Conservation (phyloP, 2,113 vertebrate species). For the Platichthys flesus region DNA sequence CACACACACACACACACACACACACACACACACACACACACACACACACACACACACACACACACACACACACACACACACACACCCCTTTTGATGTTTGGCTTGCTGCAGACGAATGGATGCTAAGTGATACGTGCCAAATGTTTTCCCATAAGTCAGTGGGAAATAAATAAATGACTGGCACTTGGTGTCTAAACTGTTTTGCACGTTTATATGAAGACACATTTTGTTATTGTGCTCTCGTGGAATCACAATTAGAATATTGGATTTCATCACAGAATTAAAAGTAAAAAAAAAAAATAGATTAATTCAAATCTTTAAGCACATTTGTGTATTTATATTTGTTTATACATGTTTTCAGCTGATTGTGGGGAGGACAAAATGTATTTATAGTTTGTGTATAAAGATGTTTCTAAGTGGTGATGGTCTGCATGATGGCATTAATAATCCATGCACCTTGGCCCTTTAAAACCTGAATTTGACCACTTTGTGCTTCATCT, state of each 20-base stretch:
- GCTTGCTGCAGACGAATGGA: conserved; percentile 49
- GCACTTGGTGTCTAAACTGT: conserved; percentile 35
- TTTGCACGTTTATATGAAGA: conserved; percentile 38
- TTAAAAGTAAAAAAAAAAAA: background rate
- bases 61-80: conserved; percentile 39
- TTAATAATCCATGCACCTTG: background rate
- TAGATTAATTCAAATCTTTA: background rate
- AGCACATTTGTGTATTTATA: background rate
- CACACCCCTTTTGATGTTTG: conserved; percentile 50
- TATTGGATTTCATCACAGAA: conserved; percentile 27
- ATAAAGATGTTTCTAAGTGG: conserved; percentile 27
- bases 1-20: conserved; percentile 45
- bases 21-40: conserved; percentile 40
- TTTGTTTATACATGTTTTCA: conserved; percentile 36
- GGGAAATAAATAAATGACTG: conserved; percentile 65
- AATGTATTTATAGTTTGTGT: conserved; percentile 43
- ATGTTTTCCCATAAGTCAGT: conserved; percentile 59
- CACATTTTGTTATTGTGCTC: conserved; percentile 43
- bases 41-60: conserved; percentile 46
- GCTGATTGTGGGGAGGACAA: conserved; percentile 11
- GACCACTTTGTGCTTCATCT: conserved; percentile 4
- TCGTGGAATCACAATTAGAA: conserved; percentile 33
- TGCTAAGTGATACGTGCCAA: conserved; percentile 60
- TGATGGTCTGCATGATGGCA: conserved; percentile 2
- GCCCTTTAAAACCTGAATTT: conserved; percentile 18